Percentiles rank a stretch among this genome's conserved stretches.
Conservation (phyloP, 2,888 invertebrate genomes). For the Parnassius smintheus region DNA sequence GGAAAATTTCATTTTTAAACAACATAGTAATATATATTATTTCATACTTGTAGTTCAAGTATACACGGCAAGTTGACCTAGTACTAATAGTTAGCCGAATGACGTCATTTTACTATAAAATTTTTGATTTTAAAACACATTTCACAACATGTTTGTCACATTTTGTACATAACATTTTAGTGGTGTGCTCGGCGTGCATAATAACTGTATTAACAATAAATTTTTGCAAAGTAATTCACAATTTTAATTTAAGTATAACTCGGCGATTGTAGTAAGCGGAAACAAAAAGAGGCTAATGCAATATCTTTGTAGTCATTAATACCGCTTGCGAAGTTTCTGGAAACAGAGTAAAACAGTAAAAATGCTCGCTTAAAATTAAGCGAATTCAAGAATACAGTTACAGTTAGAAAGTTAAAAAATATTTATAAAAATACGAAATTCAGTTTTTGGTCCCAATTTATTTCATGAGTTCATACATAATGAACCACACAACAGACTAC, state of each 20-base stretch:
- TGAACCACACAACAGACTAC: too few species aligned
- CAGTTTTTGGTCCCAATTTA: not conserved
- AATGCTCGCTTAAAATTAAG: not conserved
- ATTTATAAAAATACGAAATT: not conserved
- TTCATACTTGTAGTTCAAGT: too few species aligned
- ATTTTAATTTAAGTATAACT: not conserved
- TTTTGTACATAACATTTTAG: too few species aligned
- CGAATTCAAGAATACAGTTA: not conserved
- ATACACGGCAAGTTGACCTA: too few species aligned
- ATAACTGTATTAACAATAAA: not conserved
- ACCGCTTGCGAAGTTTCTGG: constrained; percentile 44
- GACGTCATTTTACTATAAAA: too few species aligned
- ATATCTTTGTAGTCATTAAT: constrained; percentile 3
- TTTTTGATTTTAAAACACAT: too few species aligned
- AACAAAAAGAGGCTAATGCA: constrained; percentile 5
- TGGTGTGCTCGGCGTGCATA: too few species aligned
- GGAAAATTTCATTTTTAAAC: too few species aligned
- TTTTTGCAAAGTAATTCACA: not conserved
- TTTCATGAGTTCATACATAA: not conserved
- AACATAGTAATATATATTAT: too few species aligned
- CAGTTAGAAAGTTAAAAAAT: not conserved
- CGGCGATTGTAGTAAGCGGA: not conserved
- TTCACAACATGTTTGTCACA: too few species aligned
- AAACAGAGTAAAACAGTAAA: constrained; percentile 30
- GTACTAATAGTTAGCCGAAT: too few species aligned